phyloP scores from a whole-genome alignment of 1,140 invertebrate genomes.

The Geopemphigus sp. region DNA sequence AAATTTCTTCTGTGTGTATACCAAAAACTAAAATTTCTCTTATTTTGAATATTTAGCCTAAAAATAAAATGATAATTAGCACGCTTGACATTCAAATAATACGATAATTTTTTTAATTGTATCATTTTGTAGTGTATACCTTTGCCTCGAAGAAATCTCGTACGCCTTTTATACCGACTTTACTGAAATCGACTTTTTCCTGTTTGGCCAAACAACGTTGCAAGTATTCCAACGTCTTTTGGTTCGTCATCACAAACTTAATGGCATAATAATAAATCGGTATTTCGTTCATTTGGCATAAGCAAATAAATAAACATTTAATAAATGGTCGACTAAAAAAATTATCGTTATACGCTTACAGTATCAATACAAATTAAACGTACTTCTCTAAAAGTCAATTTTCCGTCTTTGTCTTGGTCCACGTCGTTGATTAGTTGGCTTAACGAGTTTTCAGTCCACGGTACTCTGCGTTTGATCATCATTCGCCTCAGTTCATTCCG shows the following conservation, averaged over 20 bases:
- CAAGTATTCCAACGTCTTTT: conserved; percentile 30
- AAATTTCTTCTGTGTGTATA: no score
- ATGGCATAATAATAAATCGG: not conserved
- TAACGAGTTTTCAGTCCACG: conserved; percentile 41
- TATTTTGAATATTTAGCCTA: no score
- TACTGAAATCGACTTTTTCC: conserved; percentile 38
- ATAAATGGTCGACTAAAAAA: no score
- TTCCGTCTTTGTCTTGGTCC: conserved; percentile 31
- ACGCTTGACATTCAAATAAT: no score
- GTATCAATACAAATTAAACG: not conserved
- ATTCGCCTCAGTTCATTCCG: conserved; percentile 31
- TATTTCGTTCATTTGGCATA: no score
- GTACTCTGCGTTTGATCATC: conserved; percentile 36
- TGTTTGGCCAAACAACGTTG: conserved; percentile 27
- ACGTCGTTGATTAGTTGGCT: conserved; percentile 22
- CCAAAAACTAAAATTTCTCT: no score
- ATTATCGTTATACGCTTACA: not conserved
- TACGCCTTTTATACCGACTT: conserved; percentile 40
- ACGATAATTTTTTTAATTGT: no score
- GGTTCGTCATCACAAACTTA: conserved; percentile 35
- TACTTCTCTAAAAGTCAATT: conserved; percentile 40
- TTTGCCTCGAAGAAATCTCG: conserved; percentile 41
- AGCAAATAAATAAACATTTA: not conserved
- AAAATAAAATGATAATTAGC: no score
- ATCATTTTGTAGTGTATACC: no score